Evolutionary conservation across 2,113 vertebrate species (phyloP).

Genomic region (Pituophis catenifer): DNA sequence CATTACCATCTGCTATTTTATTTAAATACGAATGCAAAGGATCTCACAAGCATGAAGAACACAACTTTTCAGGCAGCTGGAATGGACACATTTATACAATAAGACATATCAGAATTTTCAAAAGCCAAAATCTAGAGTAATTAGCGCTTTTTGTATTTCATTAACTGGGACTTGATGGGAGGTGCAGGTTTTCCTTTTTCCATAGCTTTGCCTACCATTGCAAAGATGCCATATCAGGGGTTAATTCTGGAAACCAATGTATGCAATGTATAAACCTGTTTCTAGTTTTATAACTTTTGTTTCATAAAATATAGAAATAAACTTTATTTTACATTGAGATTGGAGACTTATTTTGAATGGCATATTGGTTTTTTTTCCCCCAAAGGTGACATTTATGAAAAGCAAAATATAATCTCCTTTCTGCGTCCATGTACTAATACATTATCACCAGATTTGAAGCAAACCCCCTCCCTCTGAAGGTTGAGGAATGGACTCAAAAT

Average conservation of each 20-base stretch:
- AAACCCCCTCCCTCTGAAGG: background rate
- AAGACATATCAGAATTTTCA: background rate
- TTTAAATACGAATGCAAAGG: background rate
- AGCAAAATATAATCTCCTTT: background rate
- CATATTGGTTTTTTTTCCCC: background rate
- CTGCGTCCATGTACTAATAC: background rate
- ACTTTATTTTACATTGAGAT: background rate
- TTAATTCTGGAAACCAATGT: background rate
- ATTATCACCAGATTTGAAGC: background rate
- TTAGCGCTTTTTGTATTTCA: background rate
- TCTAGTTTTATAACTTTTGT: background rate
- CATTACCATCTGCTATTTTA: background rate
- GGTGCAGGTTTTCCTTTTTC: background rate
- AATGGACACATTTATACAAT: background rate
- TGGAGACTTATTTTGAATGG: background rate
- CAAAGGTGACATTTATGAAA: background rate
- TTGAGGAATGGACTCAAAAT: background rate
- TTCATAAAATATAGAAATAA: slow-evolving; percentile 13
- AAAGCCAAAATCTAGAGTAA: background rate
- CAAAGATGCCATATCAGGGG: background rate
- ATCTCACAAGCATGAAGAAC: background rate
- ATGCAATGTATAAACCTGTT: background rate
- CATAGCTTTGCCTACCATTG: slow-evolving; percentile 1
- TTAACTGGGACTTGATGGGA: background rate
- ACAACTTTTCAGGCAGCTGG: background rate